Base-by-base conservation (phyloP, 2,888 invertebrate species). In the Amiota minor region DNA sequence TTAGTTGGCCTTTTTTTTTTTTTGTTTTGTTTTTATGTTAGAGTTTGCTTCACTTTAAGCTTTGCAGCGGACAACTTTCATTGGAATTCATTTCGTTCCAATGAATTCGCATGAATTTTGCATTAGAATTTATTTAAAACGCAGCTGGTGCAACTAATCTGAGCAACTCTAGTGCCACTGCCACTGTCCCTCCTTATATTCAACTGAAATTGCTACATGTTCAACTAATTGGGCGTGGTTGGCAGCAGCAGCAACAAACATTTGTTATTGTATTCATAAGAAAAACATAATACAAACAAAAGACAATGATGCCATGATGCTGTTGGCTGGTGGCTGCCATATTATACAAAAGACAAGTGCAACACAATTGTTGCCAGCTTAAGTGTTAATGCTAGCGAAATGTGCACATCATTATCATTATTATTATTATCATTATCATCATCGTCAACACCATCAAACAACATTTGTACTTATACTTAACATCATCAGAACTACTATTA, bases 61-160 rank as follows among this genome's bases (percentile, higher is more conserved):
- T 73, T 71, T 75, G 70, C 70, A 82, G 83, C 79, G 82, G 78
- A 80, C 77, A 75, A 77, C 76, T 76, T 73, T 73, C 70, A 71
- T 74, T 76, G 76, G 73, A 78, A 76, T 81, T 81, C 56, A 49
- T 46, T n/a, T 73, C 35, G 35, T 72, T 76, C 76, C 74, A 83
- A 86, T 83, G 83, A 83, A 35, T 72, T 76, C 76, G 73, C 81
- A 86, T 83, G 83, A 83, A 86, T 83, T 82, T 83, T 83, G 79
- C 79, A 83, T 84, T 80, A 84, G 84, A 86, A 79, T 84, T 83
- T 83, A 81, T 86, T 81, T 85, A 85, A 83, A 83, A 77, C 86
- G 86, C 83, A 83, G 83, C 86, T 86, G 83, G 79, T 81, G 83
- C 84, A 72, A 77, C 61, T 72, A 68, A 71, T 35, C 35, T 35